A percentile compares a stretch with the other conserved stretches of the same genome.
phyloP scores from a whole-genome alignment of 1,140 invertebrate species.

The Trichomalopsis sarcophagae region DNA sequence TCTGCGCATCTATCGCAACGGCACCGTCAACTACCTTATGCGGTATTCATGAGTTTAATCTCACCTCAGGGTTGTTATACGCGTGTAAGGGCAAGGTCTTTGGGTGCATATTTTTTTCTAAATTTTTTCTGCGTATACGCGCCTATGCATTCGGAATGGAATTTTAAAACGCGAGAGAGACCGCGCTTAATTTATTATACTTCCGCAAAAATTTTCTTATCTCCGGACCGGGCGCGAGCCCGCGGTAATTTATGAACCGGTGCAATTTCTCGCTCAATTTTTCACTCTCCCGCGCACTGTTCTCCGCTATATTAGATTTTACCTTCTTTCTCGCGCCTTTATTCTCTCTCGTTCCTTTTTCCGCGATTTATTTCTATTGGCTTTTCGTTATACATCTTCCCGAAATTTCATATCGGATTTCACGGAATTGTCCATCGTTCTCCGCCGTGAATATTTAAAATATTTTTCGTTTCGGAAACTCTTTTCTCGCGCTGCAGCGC shows the following conservation, averaged over 20 bases:
- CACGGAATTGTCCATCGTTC: too few species aligned
- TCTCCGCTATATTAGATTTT: slow-evolving; percentile 1
- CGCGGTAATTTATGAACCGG: neutral
- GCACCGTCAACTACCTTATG: slow-evolving; percentile 94
- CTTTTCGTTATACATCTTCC: neutral
- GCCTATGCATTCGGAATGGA: neutral
- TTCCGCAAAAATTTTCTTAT: neutral
- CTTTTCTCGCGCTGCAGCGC: too few species aligned
- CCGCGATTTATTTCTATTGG: neutral
- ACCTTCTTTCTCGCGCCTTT: neutral
- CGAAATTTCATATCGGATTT: slow-evolving; percentile 4
- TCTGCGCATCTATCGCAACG: slow-evolving; percentile 91
- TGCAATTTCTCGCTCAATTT: slow-evolving; percentile 13
- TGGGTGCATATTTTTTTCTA: too few species aligned
- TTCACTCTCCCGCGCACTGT: neutral
- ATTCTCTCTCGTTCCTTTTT: neutral
- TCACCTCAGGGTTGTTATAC: too few species aligned
- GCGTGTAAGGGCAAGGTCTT: too few species aligned
- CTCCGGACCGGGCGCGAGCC: neutral
- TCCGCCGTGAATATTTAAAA: too few species aligned
- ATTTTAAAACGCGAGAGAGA: too few species aligned
- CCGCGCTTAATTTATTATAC: neutral
- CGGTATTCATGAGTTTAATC: slow-evolving; percentile 76
- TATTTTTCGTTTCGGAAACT: too few species aligned
- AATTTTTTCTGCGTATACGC: too few species aligned